Percentiles rank a stretch among this genome's conserved stretches.
Evolutionary conservation across 2,113 vertebrate species (phyloP).

Genomic region (Steatornis caripensis): DNA sequence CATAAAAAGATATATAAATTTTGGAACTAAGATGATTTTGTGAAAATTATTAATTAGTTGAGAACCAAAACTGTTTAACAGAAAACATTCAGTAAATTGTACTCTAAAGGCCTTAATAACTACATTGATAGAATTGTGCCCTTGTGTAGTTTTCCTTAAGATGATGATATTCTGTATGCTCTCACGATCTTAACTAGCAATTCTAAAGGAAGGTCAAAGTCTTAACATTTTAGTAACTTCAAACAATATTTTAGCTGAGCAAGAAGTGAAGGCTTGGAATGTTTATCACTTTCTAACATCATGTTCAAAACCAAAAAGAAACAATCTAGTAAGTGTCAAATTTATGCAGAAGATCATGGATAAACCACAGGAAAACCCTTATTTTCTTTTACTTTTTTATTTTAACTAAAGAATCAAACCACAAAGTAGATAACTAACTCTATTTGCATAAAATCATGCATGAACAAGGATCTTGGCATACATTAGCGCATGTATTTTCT

Average conservation of each 20-base stretch:
- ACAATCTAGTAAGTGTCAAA: neutral
- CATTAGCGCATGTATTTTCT: neutral
- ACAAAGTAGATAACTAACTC: neutral
- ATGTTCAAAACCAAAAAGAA: neutral
- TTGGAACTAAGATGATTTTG: neutral
- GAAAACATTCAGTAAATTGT: neutral
- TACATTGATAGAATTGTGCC: neutral
- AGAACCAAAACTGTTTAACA: neutral
- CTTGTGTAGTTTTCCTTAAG: neutral
- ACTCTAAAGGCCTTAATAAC: neutral
- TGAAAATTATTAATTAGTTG: neutral
- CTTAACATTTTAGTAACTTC: slow-evolving; percentile 18
- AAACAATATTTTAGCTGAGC: slow-evolving; percentile 5
- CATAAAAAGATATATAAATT: neutral
- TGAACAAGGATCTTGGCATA: neutral
- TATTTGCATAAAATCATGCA: neutral
- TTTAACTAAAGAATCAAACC: neutral
- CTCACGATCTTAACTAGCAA: neutral
- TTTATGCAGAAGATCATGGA: neutral
- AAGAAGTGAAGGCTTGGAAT: slow-evolving; percentile 6
- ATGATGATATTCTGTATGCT: neutral
- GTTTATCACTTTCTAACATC: neutral
- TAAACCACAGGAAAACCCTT: neutral
- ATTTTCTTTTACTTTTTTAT: neutral
- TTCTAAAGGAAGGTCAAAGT: slow-evolving; percentile 12